phyloP scores from a whole-genome alignment of 2,113 vertebrate species.

The Eleginops maclovinus region DNA sequence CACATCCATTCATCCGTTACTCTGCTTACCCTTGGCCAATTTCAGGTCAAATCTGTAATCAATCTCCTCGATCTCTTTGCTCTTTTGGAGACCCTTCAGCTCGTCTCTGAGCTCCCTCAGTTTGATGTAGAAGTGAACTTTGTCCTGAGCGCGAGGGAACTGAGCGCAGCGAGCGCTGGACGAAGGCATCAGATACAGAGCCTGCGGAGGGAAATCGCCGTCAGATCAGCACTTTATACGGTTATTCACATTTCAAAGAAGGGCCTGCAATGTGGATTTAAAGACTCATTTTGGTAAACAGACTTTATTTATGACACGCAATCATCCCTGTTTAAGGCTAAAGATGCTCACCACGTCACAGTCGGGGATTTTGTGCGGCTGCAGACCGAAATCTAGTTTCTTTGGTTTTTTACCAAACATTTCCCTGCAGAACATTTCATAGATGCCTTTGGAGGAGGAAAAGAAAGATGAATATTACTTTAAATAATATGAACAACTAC shows the following conservation, averaged over 20 bases:
- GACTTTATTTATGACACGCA: background rate
- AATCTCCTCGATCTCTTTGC: conserved; percentile 90
- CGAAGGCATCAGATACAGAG: conserved; percentile 97
- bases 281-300: background rate
- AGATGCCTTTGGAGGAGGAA: conserved; percentile 87
- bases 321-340: background rate
- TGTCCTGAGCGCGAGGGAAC: conserved; percentile 98
- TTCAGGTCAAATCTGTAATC: conserved; percentile 90
- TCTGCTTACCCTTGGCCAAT: conserved; percentile 90
- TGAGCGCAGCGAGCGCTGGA: conserved; percentile 98
- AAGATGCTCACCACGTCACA: conserved; percentile 91
- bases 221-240: background rate
- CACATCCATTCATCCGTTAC: background rate
- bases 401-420: conserved; percentile 96
- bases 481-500: too few relatives aligned
- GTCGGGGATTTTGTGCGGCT: conserved; percentile 90
- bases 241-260: too few relatives aligned
- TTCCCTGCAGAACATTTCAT: conserved; percentile 99
- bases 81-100: conserved; percentile 86
- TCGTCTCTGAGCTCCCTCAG: conserved; percentile 94
- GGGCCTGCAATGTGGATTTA: too few relatives aligned
- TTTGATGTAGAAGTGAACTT: conserved; percentile 99
- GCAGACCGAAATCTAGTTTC: conserved; percentile 82
- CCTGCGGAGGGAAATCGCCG: conserved; percentile 73
- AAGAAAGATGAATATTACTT: background rate